Evolutionary conservation across 2,888 invertebrate species (phyloP), one percentile per base, ranked within the genome.

Genomic region (Agrypnus murinus): DNA sequence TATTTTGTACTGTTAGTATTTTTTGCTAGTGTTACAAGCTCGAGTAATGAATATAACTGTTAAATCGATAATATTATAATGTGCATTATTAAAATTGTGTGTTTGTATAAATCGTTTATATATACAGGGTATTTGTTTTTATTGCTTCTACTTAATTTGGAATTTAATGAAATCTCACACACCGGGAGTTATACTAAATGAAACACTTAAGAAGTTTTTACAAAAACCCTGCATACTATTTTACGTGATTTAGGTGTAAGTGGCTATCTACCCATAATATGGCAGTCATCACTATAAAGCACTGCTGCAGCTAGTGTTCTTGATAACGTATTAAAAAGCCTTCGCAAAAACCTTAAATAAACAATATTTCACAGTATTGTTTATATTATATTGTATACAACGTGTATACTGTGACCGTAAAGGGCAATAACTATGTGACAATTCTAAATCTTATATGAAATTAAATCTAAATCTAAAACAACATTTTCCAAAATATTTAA

Each of bases 191-290:
- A n/a, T n/a, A n/a, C n/a, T n/a, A n/a, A n/a, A n/a, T n/a, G n/a
- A n/a, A n/a, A n/a, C n/a, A n/a, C n/a, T n/a, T n/a, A n/a, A n/a
- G n/a, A n/a, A n/a, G n/a, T n/a, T 5, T 25, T 25, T 25, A 36
- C 55, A 36, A 36, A 55, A n/a, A 55, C 17, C 38, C 36, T 53
- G 55, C 36, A 36, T 25, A 58, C 19, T 43, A 40, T 25, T 38
- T 40, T 40, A 36, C 5, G 40, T 19, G 31, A 38, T 25, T 12
- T 38, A 38, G 19, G 68, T 73, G 59, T 60, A 65, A 32, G 74
- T 80, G 79, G 77, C 80, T 79, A 80, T 79, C 80, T 81, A 80
- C 79, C 79, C 77, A 79, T 77, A 65, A 68, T 79, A 77, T 80
- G 78, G 78, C 80, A 80, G 78, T 80, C 79, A 78, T 77, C 77